Evolutionary conservation across 2,888 invertebrate species (phyloP), one percentile per base, ranked within the genome.

Genomic region (Myopa tessellatipennis): DNA sequence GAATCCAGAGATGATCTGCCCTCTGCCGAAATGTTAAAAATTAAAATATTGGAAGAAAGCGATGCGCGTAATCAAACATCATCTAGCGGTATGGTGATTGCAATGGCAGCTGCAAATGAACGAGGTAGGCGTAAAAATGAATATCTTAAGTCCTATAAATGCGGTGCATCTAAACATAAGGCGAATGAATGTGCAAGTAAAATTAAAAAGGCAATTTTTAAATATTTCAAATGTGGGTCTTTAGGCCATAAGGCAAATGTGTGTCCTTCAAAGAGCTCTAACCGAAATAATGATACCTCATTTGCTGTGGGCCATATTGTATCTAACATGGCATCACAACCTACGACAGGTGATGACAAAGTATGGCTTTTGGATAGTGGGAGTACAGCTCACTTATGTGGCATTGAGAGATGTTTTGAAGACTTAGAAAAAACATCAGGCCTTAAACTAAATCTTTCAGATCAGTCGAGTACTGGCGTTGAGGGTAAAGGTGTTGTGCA

Each of bases 21-120:
- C 45, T 8, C 45, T 34, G 79, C 80, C 38, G 80, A 79, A 14
- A 63, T 65, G 6, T 65, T 79, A 4, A 78, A 79, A 50, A 52
- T 80, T 36, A 80, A 79, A 78, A 80, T 80, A 3, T 76, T 78
- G n/a, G 79, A 80, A 65, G 78, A 80, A 40, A 72, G 69, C 34
- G 78, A 81, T 45, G 76, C 80, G 12, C 67, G 73, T 38, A 77
- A 74, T 18, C 76, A 80, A 52, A 10, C 74, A 50, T 70, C 77
- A n/a, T 26, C 26, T 26, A 26, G 69, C 38, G n/a, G 26, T 70
- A 60, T 71, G 26, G 76, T 80, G 34, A 71, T 58, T 7, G 77
- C 75, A 0, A 76, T 80, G 78, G 70, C 70, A 14, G 77, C 73
- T 60, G 69, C 38, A 55, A 72, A 45, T 63, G 38, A 67, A 45